Conservation (phyloP, 2,888 invertebrate species). For the Gymnocheta viridis region DNA sequence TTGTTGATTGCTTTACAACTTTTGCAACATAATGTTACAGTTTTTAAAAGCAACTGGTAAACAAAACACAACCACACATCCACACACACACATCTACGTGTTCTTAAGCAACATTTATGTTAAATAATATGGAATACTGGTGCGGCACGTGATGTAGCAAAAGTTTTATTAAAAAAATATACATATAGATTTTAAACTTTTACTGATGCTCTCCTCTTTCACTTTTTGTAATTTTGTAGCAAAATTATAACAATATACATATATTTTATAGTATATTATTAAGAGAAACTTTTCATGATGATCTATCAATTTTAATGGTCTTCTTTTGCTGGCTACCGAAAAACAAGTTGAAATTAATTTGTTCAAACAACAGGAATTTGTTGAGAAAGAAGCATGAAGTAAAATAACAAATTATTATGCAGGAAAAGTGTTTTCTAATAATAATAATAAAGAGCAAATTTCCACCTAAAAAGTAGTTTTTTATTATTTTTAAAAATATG, state of each 20-base stretch:
- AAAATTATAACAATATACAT: conserved; percentile 11
- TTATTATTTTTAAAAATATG: no score
- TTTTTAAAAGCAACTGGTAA: not conserved
- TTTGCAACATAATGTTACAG: not conserved
- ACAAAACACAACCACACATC: conserved; percentile 13
- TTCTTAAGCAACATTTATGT: not conserved
- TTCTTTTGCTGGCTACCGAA: not conserved
- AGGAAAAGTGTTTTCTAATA: not conserved
- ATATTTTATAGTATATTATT: not conserved
- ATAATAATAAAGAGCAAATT: no score
- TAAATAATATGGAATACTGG: not conserved
- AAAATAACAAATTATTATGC: not conserved
- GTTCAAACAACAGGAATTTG: conserved; percentile 9
- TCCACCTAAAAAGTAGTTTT: no score
- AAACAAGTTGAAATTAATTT: conserved; percentile 21
- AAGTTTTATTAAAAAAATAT: conserved; percentile 14
- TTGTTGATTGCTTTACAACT: not conserved
- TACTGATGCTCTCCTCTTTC: not conserved
- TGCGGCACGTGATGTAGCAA: not conserved
- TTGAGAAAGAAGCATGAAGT: not conserved
- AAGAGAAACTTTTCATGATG: not conserved
- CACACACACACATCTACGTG: not conserved
- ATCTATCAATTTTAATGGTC: not conserved
- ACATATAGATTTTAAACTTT: not conserved
- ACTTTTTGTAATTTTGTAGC: not conserved